A percentile compares a stretch with the other conserved stretches of the same genome.
phyloP scores from a whole-genome alignment of 2,113 vertebrate genomes.

The Baryphthengus martii region DNA sequence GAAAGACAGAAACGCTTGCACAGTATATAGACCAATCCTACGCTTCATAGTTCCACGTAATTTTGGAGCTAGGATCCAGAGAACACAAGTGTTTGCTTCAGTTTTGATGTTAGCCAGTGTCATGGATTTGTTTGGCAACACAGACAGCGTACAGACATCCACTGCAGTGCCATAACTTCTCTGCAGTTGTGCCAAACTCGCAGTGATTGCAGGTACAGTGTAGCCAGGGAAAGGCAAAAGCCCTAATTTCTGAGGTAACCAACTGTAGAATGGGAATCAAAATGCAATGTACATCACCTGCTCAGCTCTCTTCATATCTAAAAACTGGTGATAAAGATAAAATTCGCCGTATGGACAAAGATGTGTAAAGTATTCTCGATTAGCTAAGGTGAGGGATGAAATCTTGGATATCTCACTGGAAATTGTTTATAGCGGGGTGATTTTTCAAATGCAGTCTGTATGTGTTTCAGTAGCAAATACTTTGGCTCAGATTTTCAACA shows the following conservation, averaged over 20 bases:
- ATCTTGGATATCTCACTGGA: background rate
- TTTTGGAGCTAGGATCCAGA: background rate
- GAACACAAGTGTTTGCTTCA: background rate
- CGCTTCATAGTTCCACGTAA: background rate
- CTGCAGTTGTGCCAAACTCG: background rate
- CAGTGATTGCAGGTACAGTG: background rate
- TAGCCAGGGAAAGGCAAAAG: background rate
- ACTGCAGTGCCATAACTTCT: background rate
- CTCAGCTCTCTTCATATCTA: background rate
- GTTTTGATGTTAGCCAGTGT: background rate
- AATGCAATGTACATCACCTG: background rate
- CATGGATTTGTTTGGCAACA: background rate
- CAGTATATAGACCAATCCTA: background rate
- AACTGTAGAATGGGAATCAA: background rate
- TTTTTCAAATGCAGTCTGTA: background rate
- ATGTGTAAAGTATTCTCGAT: accelerated
- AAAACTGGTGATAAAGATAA: background rate
- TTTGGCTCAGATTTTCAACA: background rate
- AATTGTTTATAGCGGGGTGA: background rate
- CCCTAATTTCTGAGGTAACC: background rate
- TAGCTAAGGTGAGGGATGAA: background rate
- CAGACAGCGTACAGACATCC: background rate
- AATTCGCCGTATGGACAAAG: background rate
- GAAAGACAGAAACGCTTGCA: background rate
- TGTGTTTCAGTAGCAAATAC: background rate